A percentile compares a stretch with the other conserved stretches of the same genome.
phyloP scores from a whole-genome alignment of 2,888 invertebrate species.

The Tetrapedia diversipes region DNA sequence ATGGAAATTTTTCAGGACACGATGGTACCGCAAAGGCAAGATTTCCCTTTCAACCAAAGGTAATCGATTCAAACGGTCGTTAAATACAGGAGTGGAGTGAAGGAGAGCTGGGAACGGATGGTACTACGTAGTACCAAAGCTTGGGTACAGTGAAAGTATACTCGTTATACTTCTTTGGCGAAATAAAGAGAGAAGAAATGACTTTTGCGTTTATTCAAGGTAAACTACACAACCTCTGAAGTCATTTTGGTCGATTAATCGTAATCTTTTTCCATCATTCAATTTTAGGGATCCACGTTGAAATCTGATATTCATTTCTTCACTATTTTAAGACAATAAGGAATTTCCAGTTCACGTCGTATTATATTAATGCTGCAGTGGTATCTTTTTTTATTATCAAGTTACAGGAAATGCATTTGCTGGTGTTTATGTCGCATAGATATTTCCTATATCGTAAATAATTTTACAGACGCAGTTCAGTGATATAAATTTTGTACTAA shows the following conservation, averaged over 20 bases:
- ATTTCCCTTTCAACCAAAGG: slow-evolving; percentile 8
- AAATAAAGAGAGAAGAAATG: slow-evolving; percentile 30
- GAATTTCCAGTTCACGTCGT: too few relatives aligned
- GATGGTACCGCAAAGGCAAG: neutral
- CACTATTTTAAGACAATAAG: too few relatives aligned
- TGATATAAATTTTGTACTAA: too few relatives aligned
- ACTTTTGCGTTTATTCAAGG: slow-evolving; percentile 59
- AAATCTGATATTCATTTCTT: neutral
- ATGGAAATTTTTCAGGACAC: slow-evolving; percentile 8
- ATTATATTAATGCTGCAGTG: neutral
- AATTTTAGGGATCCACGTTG: neutral
- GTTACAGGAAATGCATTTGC: neutral
- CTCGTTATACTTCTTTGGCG: slow-evolving; percentile 10
- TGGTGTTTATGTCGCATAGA: neutral
- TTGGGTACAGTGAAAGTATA: slow-evolving; percentile 59
- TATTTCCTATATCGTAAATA: neutral
- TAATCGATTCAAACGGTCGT: slow-evolving; percentile 36
- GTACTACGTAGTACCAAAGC: slow-evolving; percentile 30
- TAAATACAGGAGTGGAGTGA: slow-evolving; percentile 17
- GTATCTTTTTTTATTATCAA: neutral
- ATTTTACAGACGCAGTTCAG: too few relatives aligned
- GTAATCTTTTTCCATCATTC: neutral
- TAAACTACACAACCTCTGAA: slow-evolving; percentile 43
- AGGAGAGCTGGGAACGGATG: slow-evolving; percentile 26
- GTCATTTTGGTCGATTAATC: slow-evolving; percentile 31